These are phyloP conservation scores for Heteronetta atricapilla DNA, from an alignment of 2,113 vertebrate species.

Conservation along the genomic window DNA sequence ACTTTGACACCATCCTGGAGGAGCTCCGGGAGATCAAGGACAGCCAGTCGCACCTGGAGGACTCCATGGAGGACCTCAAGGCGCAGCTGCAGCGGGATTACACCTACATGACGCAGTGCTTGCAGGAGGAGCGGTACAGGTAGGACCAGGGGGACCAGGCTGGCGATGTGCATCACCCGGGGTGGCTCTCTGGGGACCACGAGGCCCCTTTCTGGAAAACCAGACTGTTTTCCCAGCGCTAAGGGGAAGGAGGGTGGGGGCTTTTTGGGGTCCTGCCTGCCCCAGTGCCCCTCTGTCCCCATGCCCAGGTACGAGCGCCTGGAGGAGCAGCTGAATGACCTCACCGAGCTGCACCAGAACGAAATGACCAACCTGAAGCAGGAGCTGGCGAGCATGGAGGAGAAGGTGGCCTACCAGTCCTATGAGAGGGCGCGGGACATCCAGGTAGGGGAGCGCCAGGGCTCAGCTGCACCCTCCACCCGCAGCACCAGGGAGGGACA, in stretches of 20 bases:
- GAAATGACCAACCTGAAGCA: constrained; percentile 99
- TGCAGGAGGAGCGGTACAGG: constrained; percentile 97
- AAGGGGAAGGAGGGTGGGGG: not conserved
- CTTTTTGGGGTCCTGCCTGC: rapidly evolving
- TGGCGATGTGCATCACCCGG: rapidly evolving
- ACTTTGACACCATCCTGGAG: constrained; percentile 90
- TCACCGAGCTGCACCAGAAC: constrained; percentile 97
- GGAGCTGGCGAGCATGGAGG: constrained; percentile 99
- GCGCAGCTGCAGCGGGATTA: constrained; percentile 94
- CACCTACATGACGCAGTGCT: constrained; percentile 96
- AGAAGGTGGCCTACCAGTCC: constrained; percentile 98
- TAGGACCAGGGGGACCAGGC: not conserved
- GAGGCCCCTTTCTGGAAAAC: not conserved
- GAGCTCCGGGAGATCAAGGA: constrained; percentile 95
- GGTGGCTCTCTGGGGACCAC: not conserved
- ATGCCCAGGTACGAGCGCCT: constrained; percentile 89
- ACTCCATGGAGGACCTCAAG: constrained; percentile 96
- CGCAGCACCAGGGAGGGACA: rapidly evolving
- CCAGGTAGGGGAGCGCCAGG: constrained; percentile 79
- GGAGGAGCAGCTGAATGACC: constrained; percentile 96
- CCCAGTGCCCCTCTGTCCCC: not conserved
- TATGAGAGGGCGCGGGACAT: constrained; percentile 97
- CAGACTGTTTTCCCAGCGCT: rapidly evolving
- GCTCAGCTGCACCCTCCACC: not conserved
- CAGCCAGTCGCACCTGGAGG: constrained; percentile 92